phyloP scores from a whole-genome alignment of 2,888 invertebrate species.

The Chalcosyrphus nemorum region DNA sequence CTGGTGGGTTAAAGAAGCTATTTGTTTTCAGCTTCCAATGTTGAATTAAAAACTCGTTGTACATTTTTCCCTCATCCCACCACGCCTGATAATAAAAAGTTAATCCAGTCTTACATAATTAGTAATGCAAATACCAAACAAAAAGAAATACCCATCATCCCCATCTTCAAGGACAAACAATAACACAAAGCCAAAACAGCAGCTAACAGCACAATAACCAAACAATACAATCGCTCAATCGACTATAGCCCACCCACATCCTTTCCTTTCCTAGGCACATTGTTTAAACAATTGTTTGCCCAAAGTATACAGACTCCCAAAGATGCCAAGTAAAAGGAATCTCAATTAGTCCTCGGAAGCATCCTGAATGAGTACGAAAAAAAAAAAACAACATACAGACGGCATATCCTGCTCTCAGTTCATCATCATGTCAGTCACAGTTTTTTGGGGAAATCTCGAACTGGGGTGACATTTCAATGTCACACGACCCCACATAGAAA shows the following conservation, averaged over 20 bases:
- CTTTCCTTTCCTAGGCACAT: slow-evolving; percentile 21
- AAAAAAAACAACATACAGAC: background rate
- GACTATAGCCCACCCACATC: slow-evolving; percentile 6
- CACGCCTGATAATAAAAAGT: slow-evolving; percentile 64
- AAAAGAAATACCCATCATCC: slow-evolving; percentile 52
- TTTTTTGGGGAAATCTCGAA: slow-evolving; percentile 17
- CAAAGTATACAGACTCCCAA: slow-evolving; percentile 18
- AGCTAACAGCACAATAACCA: slow-evolving; percentile 52
- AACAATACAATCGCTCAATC: slow-evolving; percentile 34
- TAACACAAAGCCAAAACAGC: slow-evolving; percentile 43
- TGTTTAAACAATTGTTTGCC: slow-evolving; percentile 66
- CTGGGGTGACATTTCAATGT: slow-evolving; percentile 65
- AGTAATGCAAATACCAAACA: slow-evolving; percentile 80
- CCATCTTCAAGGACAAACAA: slow-evolving; percentile 39
- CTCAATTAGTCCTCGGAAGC: slow-evolving; percentile 62
- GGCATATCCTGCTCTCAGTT: background rate
- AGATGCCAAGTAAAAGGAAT: slow-evolving; percentile 48
- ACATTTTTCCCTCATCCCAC: background rate
- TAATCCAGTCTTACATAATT: slow-evolving; percentile 81
- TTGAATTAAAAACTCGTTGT: too few relatives aligned
- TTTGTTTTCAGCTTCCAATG: too few relatives aligned
- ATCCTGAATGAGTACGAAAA: slow-evolving; percentile 23
- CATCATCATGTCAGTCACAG: slow-evolving; percentile 1
- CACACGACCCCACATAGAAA: slow-evolving; percentile 6
- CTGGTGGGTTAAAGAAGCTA: too few relatives aligned